Evolutionary conservation across 53 echinoderm and acorn worm genomes (phyloP), one percentile per base, ranked within the genome.

Genomic region (Luidia sarsii): DNA sequence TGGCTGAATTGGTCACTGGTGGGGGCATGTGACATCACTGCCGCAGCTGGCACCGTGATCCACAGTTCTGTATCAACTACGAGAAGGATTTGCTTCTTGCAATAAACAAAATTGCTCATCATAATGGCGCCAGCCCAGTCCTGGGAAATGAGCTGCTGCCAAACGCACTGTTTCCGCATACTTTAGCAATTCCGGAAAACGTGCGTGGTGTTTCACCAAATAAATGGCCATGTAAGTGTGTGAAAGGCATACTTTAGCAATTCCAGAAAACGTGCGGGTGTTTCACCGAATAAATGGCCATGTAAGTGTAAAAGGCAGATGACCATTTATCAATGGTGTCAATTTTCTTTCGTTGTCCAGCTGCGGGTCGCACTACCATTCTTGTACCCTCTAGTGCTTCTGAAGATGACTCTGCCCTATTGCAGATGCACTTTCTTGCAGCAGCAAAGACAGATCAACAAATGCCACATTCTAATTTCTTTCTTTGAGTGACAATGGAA

Each of bases 1-100:
- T 56, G 2, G 43, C 67, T n/a, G 67, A 24, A 32, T 61, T 13
- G 4, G 2, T 28, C 9, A 61, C 32, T 10, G 27, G 13, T 5
- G 27, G 27, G 64, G 23, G 45, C 19, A 33, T 32, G 34, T 45
- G 67, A 11, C 67, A 67, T 43, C 34, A 67, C 67, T 2, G 67
- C 43, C 37, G 71, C 34, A 71, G 53, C 54, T 52, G 68, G 67
- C 6, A 67, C 41, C 4, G 68, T 82, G 1, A 82, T 37, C 82
- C 82, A 82, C 55, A 82, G 30, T 29, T 82, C 82, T 34, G 82
- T 82, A 54, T 67, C 82, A 37, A 27, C 35, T 50, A 13, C 82
- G 55, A 3, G 37, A 38, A 34, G 68, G 67, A 10, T 53, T 66
- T 39, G 54, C 54, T 63, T 66, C 68, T 25, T 67, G 67, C 4